phyloP scores from a whole-genome alignment of 1,140 invertebrate genomes.

The Mamestra configurata region DNA sequence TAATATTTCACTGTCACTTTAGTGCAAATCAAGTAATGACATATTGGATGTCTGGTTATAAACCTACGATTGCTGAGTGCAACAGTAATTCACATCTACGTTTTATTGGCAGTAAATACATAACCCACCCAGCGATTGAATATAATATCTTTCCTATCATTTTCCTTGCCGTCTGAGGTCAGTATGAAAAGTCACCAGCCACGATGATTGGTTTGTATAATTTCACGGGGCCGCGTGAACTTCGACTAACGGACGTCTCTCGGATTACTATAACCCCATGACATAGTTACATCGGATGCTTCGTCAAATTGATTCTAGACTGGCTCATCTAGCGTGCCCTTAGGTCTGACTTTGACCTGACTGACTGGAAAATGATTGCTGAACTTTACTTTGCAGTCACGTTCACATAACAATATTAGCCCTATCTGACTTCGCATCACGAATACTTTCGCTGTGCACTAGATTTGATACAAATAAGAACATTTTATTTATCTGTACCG shows the following conservation, averaged over 20 bases:
- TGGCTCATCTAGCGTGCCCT: conserved; percentile 55
- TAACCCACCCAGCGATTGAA: conserved; percentile 13
- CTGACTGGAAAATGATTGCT: conserved; percentile 29
- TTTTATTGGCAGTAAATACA: conserved; percentile 32
- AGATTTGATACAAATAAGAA: conserved; percentile 18
- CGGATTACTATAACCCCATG: conserved; percentile 81
- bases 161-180: conserved; percentile 69
- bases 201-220: conserved; percentile 77
- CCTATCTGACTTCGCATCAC: conserved; percentile 20
- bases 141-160: conserved; percentile 49
- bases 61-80: not conserved
- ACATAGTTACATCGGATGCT: conserved; percentile 77
- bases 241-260: conserved; percentile 72
- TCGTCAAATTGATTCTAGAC: conserved; percentile 75
- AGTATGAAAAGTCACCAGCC: conserved; percentile 74
- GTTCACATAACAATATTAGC: conserved; percentile 41
- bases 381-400: conserved; percentile 40
- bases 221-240: conserved; percentile 79
- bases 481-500: not conserved
- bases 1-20: no score
- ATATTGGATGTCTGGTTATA: not conserved
- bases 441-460: conserved; percentile 24
- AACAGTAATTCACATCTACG: conserved; percentile 10
- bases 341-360: conserved; percentile 54
- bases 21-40: not conserved